Base-by-base conservation (phyloP, 2,797 vertebrate species). In the Xyrichtys novacula region DNA sequence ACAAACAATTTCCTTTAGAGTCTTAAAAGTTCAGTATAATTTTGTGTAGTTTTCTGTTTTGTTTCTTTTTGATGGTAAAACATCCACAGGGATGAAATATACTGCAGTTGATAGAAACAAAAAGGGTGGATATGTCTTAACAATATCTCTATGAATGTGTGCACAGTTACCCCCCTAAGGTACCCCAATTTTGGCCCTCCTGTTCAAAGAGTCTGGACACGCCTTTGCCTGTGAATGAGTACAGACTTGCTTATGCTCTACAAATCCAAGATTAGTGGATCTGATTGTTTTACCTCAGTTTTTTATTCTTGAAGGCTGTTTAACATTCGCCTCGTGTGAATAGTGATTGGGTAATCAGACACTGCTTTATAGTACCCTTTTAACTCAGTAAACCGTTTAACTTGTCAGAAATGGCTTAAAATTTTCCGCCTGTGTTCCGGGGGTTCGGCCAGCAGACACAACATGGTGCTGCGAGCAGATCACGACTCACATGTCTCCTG, bases 401-500 rank as follows among this genome's bases (percentile, higher is more conserved):
- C 6, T 2, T 2, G 42, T 52, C 32, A 50, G 5, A 67, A 68
- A 58, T 6, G 22, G 8, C 6, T 0, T 32, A 36, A 43, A 15
- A 29, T 10, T 4, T 1, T 4, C 22, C 6, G 22, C 19, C 9
- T 16, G 47, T 22, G 68, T 22, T 22, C 39, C 65, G 42, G 60
- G 42, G 60, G 47, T 34, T 40, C 16, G 16, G 53, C 29, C 39
- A 67, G 65, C 39, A 70, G 65, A 66, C 68, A 26, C 63, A 81
- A 85, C 69, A 66, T 31, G 10, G 78, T 60, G 75, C 78, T 36
- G 74, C 47, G 61, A 78, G 48, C 74, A 22, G 80, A 87, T 91
- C 88, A 89, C 89, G 89, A 90, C 87, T 91, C 87, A 7, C 89
- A 84, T 80, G 85, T 88, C 84, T 82, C 74, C 17, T 23, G 77